Evolutionary conservation across 2,888 invertebrate species (phyloP).

Genomic region (Volucella zonaria): DNA sequence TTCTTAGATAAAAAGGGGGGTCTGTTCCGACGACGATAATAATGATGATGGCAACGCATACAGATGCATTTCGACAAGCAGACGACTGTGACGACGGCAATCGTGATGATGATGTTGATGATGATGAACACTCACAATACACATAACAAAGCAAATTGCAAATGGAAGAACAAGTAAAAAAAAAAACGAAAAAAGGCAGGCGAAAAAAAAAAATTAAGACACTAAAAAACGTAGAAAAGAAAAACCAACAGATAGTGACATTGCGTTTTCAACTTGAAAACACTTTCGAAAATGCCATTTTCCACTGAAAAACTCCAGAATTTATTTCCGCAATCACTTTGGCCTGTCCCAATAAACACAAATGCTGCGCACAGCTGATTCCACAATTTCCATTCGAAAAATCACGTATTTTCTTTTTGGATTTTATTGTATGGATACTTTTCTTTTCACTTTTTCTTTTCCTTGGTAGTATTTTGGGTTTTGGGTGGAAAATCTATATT

Average conservation of each 20-base stretch:
- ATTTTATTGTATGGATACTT: slow-evolving; percentile 24
- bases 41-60: slow-evolving; percentile 62
- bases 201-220: slow-evolving; percentile 45
- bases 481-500: slow-evolving; percentile 64
- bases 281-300: slow-evolving; percentile 5
- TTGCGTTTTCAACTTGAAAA: slow-evolving; percentile 61
- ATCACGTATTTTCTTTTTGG: slow-evolving; percentile 18
- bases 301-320: slow-evolving; percentile 6
- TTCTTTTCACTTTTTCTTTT: slow-evolving; percentile 29
- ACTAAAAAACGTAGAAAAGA: slow-evolving; percentile 34
- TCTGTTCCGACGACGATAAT: slow-evolving; percentile 10
- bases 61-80: slow-evolving; percentile 60
- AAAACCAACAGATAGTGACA: slow-evolving; percentile 60
- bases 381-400: not conserved
- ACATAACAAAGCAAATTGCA: slow-evolving; percentile 68
- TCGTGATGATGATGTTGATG: not conserved
- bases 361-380: not conserved
- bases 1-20: slow-evolving; percentile 26
- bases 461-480: not conserved
- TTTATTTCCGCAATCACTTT: slow-evolving; percentile 5
- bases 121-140: slow-evolving; percentile 40
- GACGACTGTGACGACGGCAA: slow-evolving; percentile 2
- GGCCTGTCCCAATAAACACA: not conserved
- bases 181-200: slow-evolving; percentile 44
- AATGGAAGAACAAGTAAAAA: slow-evolving; percentile 55